These are phyloP conservation scores for Molossus molossus DNA, from an alignment of 2,797 vertebrate species.

Conservation along the genomic window DNA sequence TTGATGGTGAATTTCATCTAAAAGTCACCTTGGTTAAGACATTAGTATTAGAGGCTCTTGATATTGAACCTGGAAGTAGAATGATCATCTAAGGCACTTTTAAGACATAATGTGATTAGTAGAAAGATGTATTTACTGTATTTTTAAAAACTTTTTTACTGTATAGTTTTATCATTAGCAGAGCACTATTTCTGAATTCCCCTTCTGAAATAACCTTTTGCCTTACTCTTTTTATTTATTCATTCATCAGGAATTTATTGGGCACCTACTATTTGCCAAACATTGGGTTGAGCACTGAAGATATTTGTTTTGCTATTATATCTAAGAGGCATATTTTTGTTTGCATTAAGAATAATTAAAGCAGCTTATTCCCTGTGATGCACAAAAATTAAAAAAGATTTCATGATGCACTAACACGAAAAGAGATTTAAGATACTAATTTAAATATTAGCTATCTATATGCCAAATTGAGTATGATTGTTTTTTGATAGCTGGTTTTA, in stretches of 20 bases:
- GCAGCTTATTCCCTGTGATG: neutral
- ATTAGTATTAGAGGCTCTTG: conserved; percentile 3
- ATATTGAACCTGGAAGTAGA: conserved; percentile 11
- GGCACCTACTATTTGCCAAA: conserved; percentile 15
- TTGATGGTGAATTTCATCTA: neutral
- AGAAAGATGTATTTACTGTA: neutral
- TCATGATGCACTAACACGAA: neutral
- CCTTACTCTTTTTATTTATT: neutral
- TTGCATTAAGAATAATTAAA: conserved; percentile 36
- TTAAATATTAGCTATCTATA: conserved; percentile 6
- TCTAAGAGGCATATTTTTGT: conserved; percentile 55
- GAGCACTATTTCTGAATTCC: neutral
- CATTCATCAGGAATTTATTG: neutral
- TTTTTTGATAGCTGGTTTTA: conserved; percentile 10
- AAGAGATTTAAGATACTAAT: neutral
- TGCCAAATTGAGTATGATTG: neutral
- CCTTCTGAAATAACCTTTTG: neutral
- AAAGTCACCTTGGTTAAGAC: neutral
- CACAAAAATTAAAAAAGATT: neutral
- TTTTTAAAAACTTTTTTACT: neutral
- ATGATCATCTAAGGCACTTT: neutral
- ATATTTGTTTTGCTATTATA: conserved; percentile 26
- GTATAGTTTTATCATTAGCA: neutral
- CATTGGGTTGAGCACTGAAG: neutral
- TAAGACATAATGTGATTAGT: neutral